Base-by-base conservation (phyloP, 2,888 invertebrate genomes). In the Esperia sulphurella region DNA sequence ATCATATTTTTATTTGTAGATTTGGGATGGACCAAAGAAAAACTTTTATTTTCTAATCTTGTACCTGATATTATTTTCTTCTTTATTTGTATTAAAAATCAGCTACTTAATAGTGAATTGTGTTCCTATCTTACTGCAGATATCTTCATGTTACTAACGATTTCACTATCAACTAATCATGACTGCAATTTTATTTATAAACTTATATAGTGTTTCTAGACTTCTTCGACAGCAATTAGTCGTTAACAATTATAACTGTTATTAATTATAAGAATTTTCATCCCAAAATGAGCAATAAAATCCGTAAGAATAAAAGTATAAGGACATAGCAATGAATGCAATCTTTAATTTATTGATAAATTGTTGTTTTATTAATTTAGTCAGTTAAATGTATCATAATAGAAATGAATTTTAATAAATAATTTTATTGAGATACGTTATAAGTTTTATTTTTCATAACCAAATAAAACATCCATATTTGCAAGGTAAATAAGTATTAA, bases 401-500 rank as follows among this genome's bases (percentile, higher is more conserved):
- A 80, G 72, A 73, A 75, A 80, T 71, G 70, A 78, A 78, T 79
- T 50, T 79, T 65, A 77, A 78, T 79, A 79, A 83, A 79, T 75
- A 75, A 75, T 75, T 78, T 74, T 74, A 75, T 72, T 65, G 68
- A 68, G 65, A 61, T 45, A 48, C 33, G 29, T 46, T 52, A 46
- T 49, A 54, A 52, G 52, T 52, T 55, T 50, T 49, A 40, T 14
- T 51, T 41, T 48, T 43, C 49, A 28, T 38, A 46, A 37, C 41
- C 29, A 13, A 37, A 39, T 46, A 41, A 38, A 29, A 43, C 30
- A 2, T 31, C 31, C 9, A 21, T 21, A 21, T 21, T 3, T 21
- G 21, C 21, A 5, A 21, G 21, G 21, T 21, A 21, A 21, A 21
- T 21, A 21, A 21, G 21, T 21, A 5, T 2, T 21, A 21, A 13